Evolutionary conservation across 2,113 vertebrate species (phyloP), one percentile per base, ranked within the genome.

Genomic region (Nansenia antarctica): DNA sequence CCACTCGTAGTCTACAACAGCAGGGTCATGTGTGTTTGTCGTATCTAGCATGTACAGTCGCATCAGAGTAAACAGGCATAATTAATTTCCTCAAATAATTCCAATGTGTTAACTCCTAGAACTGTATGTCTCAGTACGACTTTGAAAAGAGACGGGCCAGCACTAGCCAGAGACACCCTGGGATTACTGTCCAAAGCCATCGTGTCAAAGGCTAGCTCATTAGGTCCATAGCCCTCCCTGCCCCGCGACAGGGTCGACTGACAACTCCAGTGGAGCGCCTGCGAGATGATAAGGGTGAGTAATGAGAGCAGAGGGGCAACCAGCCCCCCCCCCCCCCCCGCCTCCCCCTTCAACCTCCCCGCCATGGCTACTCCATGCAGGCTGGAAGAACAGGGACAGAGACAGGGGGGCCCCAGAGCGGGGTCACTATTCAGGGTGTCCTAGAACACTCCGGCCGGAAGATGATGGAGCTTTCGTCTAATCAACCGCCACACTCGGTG

Each of bases 351-450:
- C 55, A 26, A 39, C 37, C 22, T 8, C 45, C 26, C 20, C n/a
- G 7, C 12, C 37, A 65, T 30, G 12, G 4, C 20, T 66, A 30
- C 12, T 58, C 15, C 2, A 18, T 3, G 11, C 26, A 30, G 15
- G 27, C 55, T 18, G 9, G 85, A 74, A n/a, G 24, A 74, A 74
- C 0, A 45, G 67, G 76, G 77, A 82, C 84, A 84, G 81, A 85
- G 80, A n/a, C n/a, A n/a, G n/a, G n/a, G n/a, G n/a, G n/a, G 81
- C 65, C 84, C 81, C 29, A 71, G n/a, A 76, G 78, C 88, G 91
- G 88, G n/a, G 88, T 9, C 22, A 20, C 24, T 22, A 55, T 5
- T 24, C 24, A 26, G 20, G 24, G 20, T 27, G 9, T 27, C 24
- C 53, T 55, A 26, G 53, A 55, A 55, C 22, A 34, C 12, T 9